Conservation (phyloP, 2,888 invertebrate genomes). For the Parochlus steinenii region DNA sequence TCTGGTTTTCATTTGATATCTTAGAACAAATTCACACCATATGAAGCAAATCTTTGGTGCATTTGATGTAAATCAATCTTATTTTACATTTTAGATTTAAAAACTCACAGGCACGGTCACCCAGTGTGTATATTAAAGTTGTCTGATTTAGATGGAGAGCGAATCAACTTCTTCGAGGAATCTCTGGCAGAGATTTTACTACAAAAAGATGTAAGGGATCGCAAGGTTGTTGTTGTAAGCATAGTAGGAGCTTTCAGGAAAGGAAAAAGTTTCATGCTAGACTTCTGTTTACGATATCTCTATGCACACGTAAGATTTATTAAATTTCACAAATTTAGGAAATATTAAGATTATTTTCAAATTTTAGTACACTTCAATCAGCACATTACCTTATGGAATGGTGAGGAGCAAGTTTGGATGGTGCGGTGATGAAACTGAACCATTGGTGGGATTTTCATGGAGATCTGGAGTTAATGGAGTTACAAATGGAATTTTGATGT, state of each 20-base stretch:
- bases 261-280: constrained; percentile 13
- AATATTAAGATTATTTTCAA: too few species aligned
- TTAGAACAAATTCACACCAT: too few species aligned
- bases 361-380: constrained; percentile 7
- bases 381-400: too few species aligned
- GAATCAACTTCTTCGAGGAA: constrained; percentile 2
- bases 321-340: too few species aligned
- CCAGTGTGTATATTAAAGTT: constrained; percentile 3
- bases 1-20: too few species aligned
- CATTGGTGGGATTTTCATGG: constrained; percentile 11
- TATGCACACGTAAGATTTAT: constrained; percentile 10
- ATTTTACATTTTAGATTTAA: too few species aligned
- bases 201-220: constrained; percentile 6
- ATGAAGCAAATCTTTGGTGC: too few species aligned
- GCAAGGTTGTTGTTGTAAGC: constrained; percentile 4
- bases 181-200: constrained; percentile 4
- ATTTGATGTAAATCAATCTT: too few species aligned
- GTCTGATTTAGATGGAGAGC: neutral
- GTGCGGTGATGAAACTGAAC: constrained; percentile 7
- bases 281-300: constrained; percentile 9
- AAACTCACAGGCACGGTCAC: too few species aligned
- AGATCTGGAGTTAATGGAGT: constrained; percentile 8
- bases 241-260: constrained; percentile 12
- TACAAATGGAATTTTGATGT: constrained; percentile 12
- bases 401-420: too few species aligned